Base-by-base conservation (phyloP, 2,113 vertebrate species). In the Notothenia rossii region DNA sequence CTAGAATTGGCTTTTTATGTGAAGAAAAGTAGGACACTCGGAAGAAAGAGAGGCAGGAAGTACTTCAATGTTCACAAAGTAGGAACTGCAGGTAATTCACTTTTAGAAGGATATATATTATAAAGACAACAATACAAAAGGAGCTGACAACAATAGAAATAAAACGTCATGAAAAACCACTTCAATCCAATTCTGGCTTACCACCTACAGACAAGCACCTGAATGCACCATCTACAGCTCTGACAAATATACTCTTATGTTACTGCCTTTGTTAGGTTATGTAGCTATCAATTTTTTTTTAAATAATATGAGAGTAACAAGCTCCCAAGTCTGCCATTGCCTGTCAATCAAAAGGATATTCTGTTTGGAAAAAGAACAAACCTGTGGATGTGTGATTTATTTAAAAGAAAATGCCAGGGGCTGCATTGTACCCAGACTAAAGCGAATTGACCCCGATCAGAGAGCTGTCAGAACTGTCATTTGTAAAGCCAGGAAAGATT, bases 401-500 rank as follows among this genome's bases (percentile, higher is more conserved):
- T 13, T 11, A 48, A 48, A 48, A 54, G 5, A 17, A 7, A 20
- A 10, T 61, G 64, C 58, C 25, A 25, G 14, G 10, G n/a, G 13
- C 8, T 50, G 45, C 10, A 45, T 69, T 29, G 40, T 63, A 40
- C 22, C 58, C 58, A 48, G 51, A 68, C 55, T 25, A 67, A 33
- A 54, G 53, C 1, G 29, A 18, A 29, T 14, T 17, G 8, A 46
- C 72, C 7, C 17, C 20, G 61, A 76, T 49, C 48, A 66, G 13
- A 56, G 54, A 33, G 10, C 18, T 8, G 15, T 46, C 4, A 40
- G 40, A 55, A 20, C 10, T 75, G 22, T 50, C 4, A 25, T 15
- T 17, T 56, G 25, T 63, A 59, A 81, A 43, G 29, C 10, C 22
- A 72, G 62, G 40, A 63, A 62, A 79, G 7, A 63, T 59, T 63